Base-by-base conservation (phyloP, 2,113 vertebrate genomes). In the Dunckerocampus dactyliophorus region DNA sequence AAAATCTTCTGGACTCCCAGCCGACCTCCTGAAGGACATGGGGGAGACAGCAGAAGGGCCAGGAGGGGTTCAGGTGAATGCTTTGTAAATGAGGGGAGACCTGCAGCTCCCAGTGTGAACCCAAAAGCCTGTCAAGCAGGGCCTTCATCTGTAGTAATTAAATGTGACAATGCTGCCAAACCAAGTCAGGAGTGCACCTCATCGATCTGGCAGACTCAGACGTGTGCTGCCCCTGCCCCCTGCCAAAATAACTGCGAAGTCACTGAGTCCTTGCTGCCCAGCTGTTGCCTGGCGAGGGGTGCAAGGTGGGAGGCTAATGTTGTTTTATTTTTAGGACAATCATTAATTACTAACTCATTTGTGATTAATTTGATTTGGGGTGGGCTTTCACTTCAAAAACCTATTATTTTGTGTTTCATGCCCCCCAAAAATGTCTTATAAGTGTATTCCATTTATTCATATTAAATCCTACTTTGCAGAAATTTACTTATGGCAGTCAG, bases 241-340 rank as follows among this genome's bases (percentile, higher is more conserved):
- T 79, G 82, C 86, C 83, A 85, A 84, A 74, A 80, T 68, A 87
- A 67, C 67, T 11, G 64, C 22, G 65, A 51, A 85, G 88, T 88
- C 86, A 84, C 70, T 6, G 75, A 85, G 87, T 88, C 85, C 86
- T 89, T 87, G 85, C 74, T 82, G 83, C 71, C 88, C 87, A 90
- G 90, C 88, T 90, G 89, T 78, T 86, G 69, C 88, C 73, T 82
- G 80, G 79, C 47, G 45, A 87, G 87, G 70, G 77, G 77, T 57
- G 53, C 69, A 43, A 69, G 63, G 82, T 74, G 45, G 86, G 87
- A 81, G 87, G 88, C 82, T 89, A 92, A 90, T 84, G 82, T 80
- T 62, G 69, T 75, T 89, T 89, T 89, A 89, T 90, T 89, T 89
- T 88, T 89, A 89, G 87, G 75, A 74, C 71, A 80, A 81, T 73